phyloP scores from a whole-genome alignment of 2,113 vertebrate species.

The Pelecanus crispus region DNA sequence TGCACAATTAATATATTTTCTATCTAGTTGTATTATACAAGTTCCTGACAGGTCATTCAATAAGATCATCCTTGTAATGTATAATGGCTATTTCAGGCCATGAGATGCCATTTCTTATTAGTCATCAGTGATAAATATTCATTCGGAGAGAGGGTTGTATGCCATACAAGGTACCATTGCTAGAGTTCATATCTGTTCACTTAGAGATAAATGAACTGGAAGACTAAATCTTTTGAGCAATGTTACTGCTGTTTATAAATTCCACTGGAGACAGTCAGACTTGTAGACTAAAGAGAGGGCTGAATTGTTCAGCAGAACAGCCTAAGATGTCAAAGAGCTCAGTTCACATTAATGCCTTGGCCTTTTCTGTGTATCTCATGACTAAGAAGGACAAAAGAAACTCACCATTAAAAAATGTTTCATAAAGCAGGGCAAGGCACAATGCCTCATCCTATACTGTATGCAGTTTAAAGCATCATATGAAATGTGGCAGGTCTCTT shows the following conservation, averaged over 20 bases:
- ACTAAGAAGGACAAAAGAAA: not conserved
- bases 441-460: not conserved
- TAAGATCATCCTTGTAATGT: not conserved
- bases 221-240: not conserved
- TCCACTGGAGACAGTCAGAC: not conserved
- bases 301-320: not conserved
- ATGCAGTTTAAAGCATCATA: not conserved
- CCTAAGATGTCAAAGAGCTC: not conserved
- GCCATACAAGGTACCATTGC: not conserved
- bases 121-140: not conserved
- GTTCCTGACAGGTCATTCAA: not conserved
- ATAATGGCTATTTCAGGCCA: not conserved
- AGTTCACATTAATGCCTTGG: not conserved
- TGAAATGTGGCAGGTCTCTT: not conserved
- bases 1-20: not conserved
- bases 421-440: not conserved
- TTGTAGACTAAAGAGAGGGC: not conserved
- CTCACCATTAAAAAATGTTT: not conserved
- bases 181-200: not conserved
- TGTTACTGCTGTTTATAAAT: not conserved
- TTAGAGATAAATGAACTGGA: not conserved
- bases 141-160: not conserved
- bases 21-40: not conserved
- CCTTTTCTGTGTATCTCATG: not conserved
- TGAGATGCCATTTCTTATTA: not conserved